A percentile compares a stretch with the other conserved stretches of the same genome.
phyloP scores from a whole-genome alignment of 2,888 invertebrate genomes.

The Stenodera caucasica region DNA sequence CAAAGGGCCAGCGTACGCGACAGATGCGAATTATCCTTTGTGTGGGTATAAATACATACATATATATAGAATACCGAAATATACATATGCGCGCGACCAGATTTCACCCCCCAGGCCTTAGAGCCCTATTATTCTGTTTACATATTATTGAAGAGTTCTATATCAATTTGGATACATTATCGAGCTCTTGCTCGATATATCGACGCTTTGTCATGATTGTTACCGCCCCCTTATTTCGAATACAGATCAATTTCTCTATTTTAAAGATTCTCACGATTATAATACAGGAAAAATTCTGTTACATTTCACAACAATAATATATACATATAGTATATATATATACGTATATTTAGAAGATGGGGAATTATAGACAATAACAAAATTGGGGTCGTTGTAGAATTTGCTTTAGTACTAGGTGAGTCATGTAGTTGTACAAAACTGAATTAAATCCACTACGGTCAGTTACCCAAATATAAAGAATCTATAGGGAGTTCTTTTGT shows the following conservation, averaged over 20 bases:
- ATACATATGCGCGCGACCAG: conserved; percentile 41
- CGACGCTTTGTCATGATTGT: conserved; percentile 18
- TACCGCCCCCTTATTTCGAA: not conserved
- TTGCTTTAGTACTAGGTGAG: not conserved
- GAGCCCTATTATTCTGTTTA: conserved; percentile 49
- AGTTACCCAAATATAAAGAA: conserved; percentile 50
- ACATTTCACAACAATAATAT: too few species aligned
- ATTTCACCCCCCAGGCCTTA: conserved; percentile 37
- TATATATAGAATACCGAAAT: not conserved
- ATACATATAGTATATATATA: too few species aligned
- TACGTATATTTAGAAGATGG: too few species aligned
- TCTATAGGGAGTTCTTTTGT: conserved; percentile 24
- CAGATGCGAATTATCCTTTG: conserved; percentile 53
- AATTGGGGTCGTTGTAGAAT: not conserved
- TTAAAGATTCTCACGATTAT: conserved; percentile 2
- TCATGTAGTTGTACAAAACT: conserved; percentile 37
- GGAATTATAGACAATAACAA: too few species aligned
- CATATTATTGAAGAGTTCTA: conserved; percentile 47
- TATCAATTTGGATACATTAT: conserved; percentile 46
- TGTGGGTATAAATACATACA: conserved; percentile 30
- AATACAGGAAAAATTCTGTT: conserved; percentile 21
- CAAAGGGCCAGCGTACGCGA: conserved; percentile 51
- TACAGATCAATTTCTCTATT: conserved; percentile 1
- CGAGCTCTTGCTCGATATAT: conserved; percentile 9
- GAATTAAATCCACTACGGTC: conserved; percentile 53